Percentiles rank a stretch among this genome's conserved stretches.
phyloP scores from a whole-genome alignment of 2,888 invertebrate species.

The Syritta pipiens region DNA sequence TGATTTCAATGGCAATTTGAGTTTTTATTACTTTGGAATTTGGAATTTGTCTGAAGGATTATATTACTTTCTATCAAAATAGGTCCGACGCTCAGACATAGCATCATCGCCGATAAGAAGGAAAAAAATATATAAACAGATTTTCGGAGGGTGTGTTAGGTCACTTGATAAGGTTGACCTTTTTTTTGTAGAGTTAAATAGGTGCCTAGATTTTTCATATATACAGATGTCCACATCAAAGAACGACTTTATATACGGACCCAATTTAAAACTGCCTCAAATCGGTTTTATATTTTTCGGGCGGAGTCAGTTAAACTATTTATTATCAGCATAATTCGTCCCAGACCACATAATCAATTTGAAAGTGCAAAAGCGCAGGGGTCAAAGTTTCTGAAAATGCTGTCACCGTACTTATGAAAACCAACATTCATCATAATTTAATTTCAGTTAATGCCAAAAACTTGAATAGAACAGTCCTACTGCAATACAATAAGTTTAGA shows the following conservation, averaged over 20 bases:
- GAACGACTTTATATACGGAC: background rate
- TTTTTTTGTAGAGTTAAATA: background rate
- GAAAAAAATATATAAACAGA: slow-evolving; percentile 21
- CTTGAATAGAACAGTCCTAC: slow-evolving; percentile 19
- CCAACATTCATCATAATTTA: background rate
- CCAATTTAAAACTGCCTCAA: background rate
- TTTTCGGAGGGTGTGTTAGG: slow-evolving; percentile 27
- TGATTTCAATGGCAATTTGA: no score
- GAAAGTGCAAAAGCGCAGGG: slow-evolving; percentile 20
- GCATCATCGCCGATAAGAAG: slow-evolving; percentile 21
- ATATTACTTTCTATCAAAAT: slow-evolving; percentile 10
- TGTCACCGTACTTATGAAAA: slow-evolving; percentile 1
- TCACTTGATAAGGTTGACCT: slow-evolving; percentile 15
- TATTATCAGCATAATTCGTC: slow-evolving; percentile 6
- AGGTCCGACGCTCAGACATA: slow-evolving; percentile 21
- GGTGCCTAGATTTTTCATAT: slow-evolving; percentile 3
- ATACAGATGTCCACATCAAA: no score
- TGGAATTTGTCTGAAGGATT: slow-evolving; percentile 37
- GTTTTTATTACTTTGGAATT: slow-evolving; percentile 24
- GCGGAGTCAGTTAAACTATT: slow-evolving; percentile 5
- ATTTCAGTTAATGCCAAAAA: slow-evolving; percentile 13
- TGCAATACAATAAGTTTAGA: background rate
- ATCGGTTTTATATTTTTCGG: background rate
- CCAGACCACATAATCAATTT: slow-evolving; percentile 22
- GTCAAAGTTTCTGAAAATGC: slow-evolving; percentile 22